phyloP scores from a whole-genome alignment of 92 coral and sea anemone species.

The Ricordea florida region DNA sequence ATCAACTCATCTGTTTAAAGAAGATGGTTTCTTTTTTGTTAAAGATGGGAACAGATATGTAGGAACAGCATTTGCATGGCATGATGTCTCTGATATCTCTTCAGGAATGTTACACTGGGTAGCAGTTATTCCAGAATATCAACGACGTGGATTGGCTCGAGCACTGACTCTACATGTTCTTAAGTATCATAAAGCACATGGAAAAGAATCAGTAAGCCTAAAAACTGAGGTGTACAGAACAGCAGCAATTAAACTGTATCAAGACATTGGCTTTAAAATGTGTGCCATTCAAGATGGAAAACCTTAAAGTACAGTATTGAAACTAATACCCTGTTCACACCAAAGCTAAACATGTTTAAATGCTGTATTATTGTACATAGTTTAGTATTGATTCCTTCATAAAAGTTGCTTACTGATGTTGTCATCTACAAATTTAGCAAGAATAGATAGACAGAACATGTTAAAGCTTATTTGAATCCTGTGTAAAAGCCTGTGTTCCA shows the following conservation, averaged over 20 bases:
- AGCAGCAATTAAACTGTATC: conserved; percentile 42
- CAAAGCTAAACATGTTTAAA: too few species aligned
- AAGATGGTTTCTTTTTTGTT: conserved; percentile 73
- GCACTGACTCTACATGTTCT: conserved; percentile 41
- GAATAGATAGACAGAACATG: too few species aligned
- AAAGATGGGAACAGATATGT: conserved; percentile 29
- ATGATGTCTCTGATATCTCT: conserved; percentile 19
- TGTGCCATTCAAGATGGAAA: not conserved
- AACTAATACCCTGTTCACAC: too few species aligned
- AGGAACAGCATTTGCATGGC: conserved; percentile 75
- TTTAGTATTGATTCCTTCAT: too few species aligned
- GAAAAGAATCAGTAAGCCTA: conserved; percentile 33
- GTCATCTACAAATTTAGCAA: too few species aligned
- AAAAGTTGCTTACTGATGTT: too few species aligned
- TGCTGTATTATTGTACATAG: too few species aligned
- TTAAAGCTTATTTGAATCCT: too few species aligned
- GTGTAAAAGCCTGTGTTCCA: too few species aligned
- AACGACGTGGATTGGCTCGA: conserved; percentile 55
- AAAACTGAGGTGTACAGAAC: conserved; percentile 38
- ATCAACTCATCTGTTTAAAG: conserved; percentile 44
- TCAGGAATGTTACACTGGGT: conserved; percentile 65
- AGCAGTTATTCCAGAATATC: conserved; percentile 70
- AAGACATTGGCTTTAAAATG: conserved; percentile 49
- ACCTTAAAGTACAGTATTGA: not conserved
- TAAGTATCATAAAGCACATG: conserved; percentile 41